Base-by-base conservation (phyloP, 2,797 vertebrate genomes). In the Taenioides sp. region DNA sequence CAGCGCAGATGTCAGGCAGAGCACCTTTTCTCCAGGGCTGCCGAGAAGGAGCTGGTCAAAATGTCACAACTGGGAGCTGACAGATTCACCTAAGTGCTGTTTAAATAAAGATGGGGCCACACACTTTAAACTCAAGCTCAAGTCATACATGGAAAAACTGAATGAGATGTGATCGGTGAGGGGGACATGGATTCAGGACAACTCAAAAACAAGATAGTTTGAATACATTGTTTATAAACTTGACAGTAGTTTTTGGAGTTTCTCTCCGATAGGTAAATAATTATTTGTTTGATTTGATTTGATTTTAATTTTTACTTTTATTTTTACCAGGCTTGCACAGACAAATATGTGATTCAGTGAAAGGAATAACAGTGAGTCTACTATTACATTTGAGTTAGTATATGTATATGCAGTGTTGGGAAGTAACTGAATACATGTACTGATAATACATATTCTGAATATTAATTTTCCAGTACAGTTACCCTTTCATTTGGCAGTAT, bases 1-100 rank as follows among this genome's bases (percentile, higher is more conserved):
- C 69, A 57, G 68, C 67, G 65, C 76, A 78, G 81, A 86, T 89
- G 87, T 90, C 86, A 85, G 62, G 77, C 81, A 80, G 80, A 80
- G 80, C 76, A 75, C 50, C 74, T 20, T 34, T 62, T 80, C 82
- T 84, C 74, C 5, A 18, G 63, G 79, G 80, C 75, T 83, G 82
- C 73, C 85, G 86, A 76, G 85, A 75, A 83, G 84, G 71, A 70
- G 83, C 76, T 54, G 77, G 80, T 88, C 87, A 89, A 88, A 59
- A 91, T 92, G 89, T 90, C 86, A 91, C 80, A 86, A 89, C 87
- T 85, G 52, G 10, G 67, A 52, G 75, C 72, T 88, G 89, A 90
- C 91, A 90, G 75, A 75, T 77, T 70, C 47, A 66, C 81, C 81
- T 86, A 84, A 86, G 85, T 87, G 85, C 87, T 85, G 78, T 77